Base-by-base conservation (phyloP, 2,113 vertebrate species). In the Eudorcas thomsonii region DNA sequence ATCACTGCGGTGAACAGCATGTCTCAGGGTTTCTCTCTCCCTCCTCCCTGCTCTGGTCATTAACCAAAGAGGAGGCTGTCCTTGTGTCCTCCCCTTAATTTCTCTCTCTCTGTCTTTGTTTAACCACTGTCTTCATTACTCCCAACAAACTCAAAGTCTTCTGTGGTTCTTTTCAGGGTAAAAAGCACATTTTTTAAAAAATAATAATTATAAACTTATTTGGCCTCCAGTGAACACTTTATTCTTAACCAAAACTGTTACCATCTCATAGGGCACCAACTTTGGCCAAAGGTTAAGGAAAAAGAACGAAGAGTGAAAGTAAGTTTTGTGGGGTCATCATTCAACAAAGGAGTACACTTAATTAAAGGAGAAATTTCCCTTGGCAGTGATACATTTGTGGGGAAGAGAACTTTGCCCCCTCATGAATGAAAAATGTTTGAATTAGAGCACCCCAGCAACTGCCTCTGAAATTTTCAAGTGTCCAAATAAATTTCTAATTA, bases 401-500 rank as follows among this genome's bases (percentile, higher is more conserved):
- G 93, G 87, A 97, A 94, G 77, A 83, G 96, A 97, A 97, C 97
- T 98, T 96, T 97, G 96, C 96, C 97, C 95, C 45, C 67, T 90
- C 87, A 54, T 97, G 96, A 98, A 97, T 97, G 97, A 98, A 95
- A 94, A 96, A 96, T 96, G 74, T 97, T 97, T 98, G 91, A 98
- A 97, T 97, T 93, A 96, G 93, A 74, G 62, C 55, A 87, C 43
- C 52, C 52, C 74, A 25, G 80, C 62, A 95, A 96, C 36, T 36
- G 67, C 82, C 88, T 95, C 87, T 97, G 90, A 97, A 97, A 97
- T 97, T 90, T 98, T 93, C 23, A 96, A 95, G 91, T 97, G 97
- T 96, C 97, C 98, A 98, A 97, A 96, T 98, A 98, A 98, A 98
- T 97, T 97, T 98, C 97, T 97, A 98, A 98, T 98, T 98, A 98